A percentile compares a stretch with the other conserved stretches of the same genome.
phyloP scores from a whole-genome alignment of 2,113 vertebrate genomes.

The Silurus glanis region DNA sequence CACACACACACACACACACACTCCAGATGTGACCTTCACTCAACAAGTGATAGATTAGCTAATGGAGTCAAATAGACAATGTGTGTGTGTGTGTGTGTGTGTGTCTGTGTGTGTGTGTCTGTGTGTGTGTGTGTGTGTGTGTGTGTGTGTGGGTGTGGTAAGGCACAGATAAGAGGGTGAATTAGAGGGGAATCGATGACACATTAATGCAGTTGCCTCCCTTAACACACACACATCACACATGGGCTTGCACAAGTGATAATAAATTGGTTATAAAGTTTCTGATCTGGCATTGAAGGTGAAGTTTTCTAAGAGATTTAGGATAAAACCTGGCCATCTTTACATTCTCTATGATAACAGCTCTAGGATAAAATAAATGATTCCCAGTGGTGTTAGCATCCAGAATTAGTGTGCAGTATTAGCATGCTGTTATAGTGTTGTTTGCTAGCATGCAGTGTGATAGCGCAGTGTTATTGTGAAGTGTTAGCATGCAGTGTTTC shows the following conservation, averaged over 20 bases:
- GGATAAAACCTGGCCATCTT: not conserved
- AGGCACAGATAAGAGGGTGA: not conserved
- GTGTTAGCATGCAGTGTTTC: too few species aligned
- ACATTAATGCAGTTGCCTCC: not conserved
- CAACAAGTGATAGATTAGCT: conserved; percentile 12
- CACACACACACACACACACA: not conserved
- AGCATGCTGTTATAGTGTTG: too few species aligned
- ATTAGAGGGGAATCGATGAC: not conserved
- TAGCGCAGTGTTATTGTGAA: too few species aligned
- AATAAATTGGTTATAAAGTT: not conserved
- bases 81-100: not conserved
- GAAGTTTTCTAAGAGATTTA: not conserved
- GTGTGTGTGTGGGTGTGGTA: not conserved
- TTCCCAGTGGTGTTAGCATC: too few species aligned
- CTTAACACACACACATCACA: not conserved
- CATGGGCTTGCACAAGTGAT: not conserved
- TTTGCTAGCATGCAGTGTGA: too few species aligned
- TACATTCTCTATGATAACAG: not conserved
- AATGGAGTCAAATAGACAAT: not conserved
- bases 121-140: not conserved
- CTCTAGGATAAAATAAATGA: not conserved
- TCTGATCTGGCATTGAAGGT: not conserved
- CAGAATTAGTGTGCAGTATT: too few species aligned
- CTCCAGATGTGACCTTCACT: conserved; percentile 1
- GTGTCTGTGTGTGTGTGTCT: not conserved